Conservation (phyloP, 2,797 vertebrate genomes). For the Philypnodon macrostomus region DNA sequence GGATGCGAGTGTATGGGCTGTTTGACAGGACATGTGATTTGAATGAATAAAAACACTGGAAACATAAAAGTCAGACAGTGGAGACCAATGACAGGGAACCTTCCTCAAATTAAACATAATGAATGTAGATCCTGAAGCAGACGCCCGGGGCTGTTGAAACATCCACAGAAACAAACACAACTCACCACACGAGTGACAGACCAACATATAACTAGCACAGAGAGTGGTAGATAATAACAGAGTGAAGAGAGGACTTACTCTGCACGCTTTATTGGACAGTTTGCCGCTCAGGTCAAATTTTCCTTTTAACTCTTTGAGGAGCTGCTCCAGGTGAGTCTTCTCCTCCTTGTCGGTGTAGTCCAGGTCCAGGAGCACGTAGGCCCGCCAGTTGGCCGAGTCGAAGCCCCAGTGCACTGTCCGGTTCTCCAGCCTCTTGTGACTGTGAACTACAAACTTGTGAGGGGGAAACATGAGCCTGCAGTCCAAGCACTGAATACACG, state of each 20-base stretch:
- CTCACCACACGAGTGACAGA: no score
- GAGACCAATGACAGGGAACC: conserved; percentile 20
- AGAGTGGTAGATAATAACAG: conserved; percentile 8
- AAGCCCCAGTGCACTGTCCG: conserved; percentile 98
- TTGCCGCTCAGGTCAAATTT: conserved; percentile 84
- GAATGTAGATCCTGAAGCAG: conserved; percentile 16
- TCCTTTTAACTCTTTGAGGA: conserved; percentile 91
- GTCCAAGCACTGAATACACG: conserved; percentile 94
- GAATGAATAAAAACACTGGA: conserved; percentile 22
- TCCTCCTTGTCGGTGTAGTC: conserved; percentile 89
- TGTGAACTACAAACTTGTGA: conserved; percentile 96
- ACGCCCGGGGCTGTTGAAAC: conserved; percentile 21
- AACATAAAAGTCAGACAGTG: conserved; percentile 29
- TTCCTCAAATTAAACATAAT: conserved; percentile 25
- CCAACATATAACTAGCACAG: no score
- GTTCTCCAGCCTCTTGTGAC: conserved; percentile 92
- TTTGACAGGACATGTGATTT: conserved; percentile 25
- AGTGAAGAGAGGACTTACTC: conserved; percentile 65
- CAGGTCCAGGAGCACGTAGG: conserved; percentile 92
- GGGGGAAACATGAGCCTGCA: conserved; percentile 94
- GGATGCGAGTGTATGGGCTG: conserved; percentile 13
- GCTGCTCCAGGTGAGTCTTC: conserved; percentile 84
- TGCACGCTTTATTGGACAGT: conserved; percentile 67
- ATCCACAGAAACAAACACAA: conserved; percentile 25
- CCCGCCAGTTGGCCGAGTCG: conserved; percentile 95